A percentile compares a stretch with the other conserved stretches of the same genome.
These are phyloP conservation scores for Panurus biarmicus DNA, from an alignment of 2,113 vertebrate genomes.

Conservation along the genomic window DNA sequence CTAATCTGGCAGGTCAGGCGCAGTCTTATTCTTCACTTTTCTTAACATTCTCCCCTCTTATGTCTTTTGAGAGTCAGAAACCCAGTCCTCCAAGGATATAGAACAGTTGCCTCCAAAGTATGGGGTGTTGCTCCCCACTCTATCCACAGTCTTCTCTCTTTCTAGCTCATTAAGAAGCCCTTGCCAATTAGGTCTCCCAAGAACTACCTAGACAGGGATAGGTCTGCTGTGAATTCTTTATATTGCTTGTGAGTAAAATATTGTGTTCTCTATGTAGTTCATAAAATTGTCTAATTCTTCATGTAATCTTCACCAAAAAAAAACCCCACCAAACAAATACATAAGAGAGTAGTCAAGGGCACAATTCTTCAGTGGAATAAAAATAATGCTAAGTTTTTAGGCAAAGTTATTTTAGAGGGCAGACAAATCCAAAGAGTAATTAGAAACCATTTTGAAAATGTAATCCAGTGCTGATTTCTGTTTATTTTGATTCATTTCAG, in stretches of 20 bases:
- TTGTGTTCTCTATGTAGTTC: not conserved
- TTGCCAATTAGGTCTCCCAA: not conserved
- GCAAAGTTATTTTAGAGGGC: not conserved
- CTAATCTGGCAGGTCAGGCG: not conserved
- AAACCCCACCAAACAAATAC: not conserved
- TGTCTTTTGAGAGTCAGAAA: not conserved
- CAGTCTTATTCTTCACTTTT: not conserved
- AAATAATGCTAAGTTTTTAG: not conserved
- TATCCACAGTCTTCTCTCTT: not conserved
- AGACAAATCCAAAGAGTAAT: not conserved
- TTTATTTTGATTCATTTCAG: not conserved
- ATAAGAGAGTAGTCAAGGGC: not conserved
- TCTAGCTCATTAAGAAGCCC: not conserved
- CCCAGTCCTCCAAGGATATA: not conserved
- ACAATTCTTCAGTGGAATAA: not conserved
- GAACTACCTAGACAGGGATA: not conserved
- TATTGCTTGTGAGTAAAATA: not conserved
- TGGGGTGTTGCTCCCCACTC: not conserved
- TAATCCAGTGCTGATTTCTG: not conserved
- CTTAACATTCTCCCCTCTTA: not conserved
- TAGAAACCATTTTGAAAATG: not conserved
- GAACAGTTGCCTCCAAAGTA: not conserved
- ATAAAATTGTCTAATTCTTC: not conserved
- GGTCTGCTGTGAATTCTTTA: not conserved
- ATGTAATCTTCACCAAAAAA: not conserved